phyloP scores from a whole-genome alignment of 2,113 vertebrate genomes.

The Epinephelus lanceolatus region DNA sequence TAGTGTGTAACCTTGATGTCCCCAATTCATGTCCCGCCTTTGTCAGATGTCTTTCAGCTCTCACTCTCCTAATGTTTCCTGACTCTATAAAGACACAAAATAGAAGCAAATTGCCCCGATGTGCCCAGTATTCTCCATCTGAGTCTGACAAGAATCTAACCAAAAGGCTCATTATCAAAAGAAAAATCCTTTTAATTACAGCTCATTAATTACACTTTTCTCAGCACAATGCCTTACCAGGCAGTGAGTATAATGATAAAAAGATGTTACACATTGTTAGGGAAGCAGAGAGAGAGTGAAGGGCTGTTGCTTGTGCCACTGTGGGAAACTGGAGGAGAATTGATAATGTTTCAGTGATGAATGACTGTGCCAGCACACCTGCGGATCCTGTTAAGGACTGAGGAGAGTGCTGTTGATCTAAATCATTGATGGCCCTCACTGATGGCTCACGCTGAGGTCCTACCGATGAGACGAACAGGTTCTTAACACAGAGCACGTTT shows the following conservation, averaged over 20 bases:
- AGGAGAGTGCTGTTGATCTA: conserved; percentile 67
- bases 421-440: conserved; percentile 71
- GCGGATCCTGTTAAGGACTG: conserved; percentile 53
- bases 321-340: conserved; percentile 52
- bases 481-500: conserved; percentile 68
- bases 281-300: conserved; percentile 1
- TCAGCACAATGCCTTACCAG: conserved; percentile 5
- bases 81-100: neutral
- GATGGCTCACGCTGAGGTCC: conserved; percentile 51
- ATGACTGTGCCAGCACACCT: conserved; percentile 63
- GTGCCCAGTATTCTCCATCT: neutral
- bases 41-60: neutral
- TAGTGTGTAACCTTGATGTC: conserved; percentile 14
- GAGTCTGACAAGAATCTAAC: conserved; percentile 13
- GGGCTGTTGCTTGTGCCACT: conserved; percentile 17
- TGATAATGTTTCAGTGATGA: conserved; percentile 71
- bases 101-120: neutral
- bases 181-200: conserved; percentile 29
- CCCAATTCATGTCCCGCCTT: neutral
- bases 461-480: conserved; percentile 51
- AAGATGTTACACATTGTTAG: conserved; percentile 28
- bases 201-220: conserved; percentile 42
- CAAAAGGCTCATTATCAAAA: conserved; percentile 16
- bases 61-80: neutral
- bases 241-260: conserved; percentile 22